Evolutionary conservation across 2,113 vertebrate genomes (phyloP).

Genomic region (Calyptomena viridis): DNA sequence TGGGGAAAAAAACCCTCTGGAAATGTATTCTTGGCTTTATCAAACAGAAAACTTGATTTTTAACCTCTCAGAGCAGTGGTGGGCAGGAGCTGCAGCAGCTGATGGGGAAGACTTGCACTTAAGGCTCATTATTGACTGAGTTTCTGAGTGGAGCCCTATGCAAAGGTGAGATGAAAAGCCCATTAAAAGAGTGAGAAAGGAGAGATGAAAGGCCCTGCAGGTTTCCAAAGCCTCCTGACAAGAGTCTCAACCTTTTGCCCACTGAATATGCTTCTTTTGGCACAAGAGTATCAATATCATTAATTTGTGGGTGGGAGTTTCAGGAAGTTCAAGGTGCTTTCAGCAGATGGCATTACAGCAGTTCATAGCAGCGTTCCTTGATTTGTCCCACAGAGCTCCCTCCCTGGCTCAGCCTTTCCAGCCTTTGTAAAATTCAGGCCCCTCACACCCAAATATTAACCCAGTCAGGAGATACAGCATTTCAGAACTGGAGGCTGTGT

Average conservation of each 20-base stretch:
- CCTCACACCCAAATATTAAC: neutral
- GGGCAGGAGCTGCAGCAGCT: neutral
- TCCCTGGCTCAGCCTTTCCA: neutral
- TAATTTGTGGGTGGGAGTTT: neutral
- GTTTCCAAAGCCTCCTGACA: neutral
- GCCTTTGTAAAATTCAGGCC: accelerated
- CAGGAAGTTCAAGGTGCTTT: neutral
- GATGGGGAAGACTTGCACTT: accelerated
- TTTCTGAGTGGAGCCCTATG: neutral
- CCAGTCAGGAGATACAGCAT: accelerated
- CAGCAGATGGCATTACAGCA: neutral
- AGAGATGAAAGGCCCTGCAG: neutral
- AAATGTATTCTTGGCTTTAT: neutral
- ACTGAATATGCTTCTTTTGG: neutral
- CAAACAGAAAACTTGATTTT: neutral
- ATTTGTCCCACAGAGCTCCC: neutral
- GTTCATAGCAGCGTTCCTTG: accelerated
- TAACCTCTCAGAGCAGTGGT: neutral
- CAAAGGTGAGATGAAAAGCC: neutral
- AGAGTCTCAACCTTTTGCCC: neutral
- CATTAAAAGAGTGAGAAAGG: neutral
- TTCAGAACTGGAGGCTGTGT: neutral
- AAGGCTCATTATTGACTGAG: neutral
- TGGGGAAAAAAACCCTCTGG: neutral
- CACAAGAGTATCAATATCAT: too few relatives aligned